Evolutionary conservation across 2,888 invertebrate species (phyloP), one percentile per base, ranked within the genome.

Genomic region (Stratiomys singularior): DNA sequence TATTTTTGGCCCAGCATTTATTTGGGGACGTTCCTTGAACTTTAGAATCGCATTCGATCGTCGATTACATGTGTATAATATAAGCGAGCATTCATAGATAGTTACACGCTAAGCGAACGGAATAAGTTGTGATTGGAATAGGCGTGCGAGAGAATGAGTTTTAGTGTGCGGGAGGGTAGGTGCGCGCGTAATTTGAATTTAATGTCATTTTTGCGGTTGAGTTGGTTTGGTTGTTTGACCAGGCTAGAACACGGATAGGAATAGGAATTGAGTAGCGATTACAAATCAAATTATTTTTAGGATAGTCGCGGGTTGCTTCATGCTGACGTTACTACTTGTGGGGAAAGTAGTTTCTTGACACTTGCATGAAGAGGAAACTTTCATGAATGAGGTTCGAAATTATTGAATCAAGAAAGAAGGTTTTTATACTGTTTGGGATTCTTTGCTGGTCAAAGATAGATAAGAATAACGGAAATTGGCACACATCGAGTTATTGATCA

Each of bases 21-120:
- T 78, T 78, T 78, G 78, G 78, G 78, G 78, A 78, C 78, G 78
- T 78, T 78, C 78, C 77, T 78, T 77, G 76, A 78, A 76, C 78
- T 76, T 52, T 46, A 27, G 66, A 47, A 37, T 63, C 18, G 66
- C 28, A 11, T 11, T 60, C 7, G 60, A 25, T 52, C 15, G 0
- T 52, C 0, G 18, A 52, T 52, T 18, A 18, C 4, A 13, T 52
- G 18, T 52, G 15, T 52, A 52, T 7, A 5, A 37, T 37, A 37
- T 37, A 37, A 37, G 37, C 37, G 37, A 37, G 37, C 37, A 37
- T 37, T 37, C 18, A 52, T 52, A 52, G 52, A 66, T 11, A 64
- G 28, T 2, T 11, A 18, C 66, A 37, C 30, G 18, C 27, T 28
- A 37, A 2, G 37, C 27, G 66, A 64, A 18, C 64, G 66, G 25